These are phyloP conservation scores for Acanthurus lineatus DNA, from an alignment of 2,797 vertebrate species.

Conservation along the genomic window DNA sequence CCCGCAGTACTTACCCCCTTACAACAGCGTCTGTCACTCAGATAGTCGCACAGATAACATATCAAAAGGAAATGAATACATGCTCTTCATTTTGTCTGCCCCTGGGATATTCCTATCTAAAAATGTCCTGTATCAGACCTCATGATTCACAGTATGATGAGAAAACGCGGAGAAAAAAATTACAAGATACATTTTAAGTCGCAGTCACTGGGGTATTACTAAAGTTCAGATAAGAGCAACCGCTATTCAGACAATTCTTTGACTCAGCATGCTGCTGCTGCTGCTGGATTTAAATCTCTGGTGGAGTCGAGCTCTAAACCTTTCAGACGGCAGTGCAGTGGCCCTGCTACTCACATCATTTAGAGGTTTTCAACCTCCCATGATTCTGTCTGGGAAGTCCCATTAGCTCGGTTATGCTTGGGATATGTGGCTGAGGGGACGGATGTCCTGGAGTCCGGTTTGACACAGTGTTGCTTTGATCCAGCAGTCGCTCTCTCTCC, in stretches of 20 bases:
- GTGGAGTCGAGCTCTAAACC: constrained; percentile 65
- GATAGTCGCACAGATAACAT: constrained; percentile 57
- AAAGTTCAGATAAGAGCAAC: constrained; percentile 72
- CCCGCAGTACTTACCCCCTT: constrained; percentile 39
- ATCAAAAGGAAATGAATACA: constrained; percentile 67
- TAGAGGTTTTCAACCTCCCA: constrained; percentile 65
- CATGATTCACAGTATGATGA: constrained; percentile 49
- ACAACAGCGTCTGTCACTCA: constrained; percentile 54
- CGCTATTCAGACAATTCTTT: constrained; percentile 59
- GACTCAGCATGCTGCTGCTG: constrained; percentile 61
- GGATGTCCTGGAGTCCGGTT: constrained; percentile 54
- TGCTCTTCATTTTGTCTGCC: constrained; percentile 59
- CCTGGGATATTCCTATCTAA: constrained; percentile 51
- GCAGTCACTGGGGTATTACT: constrained; percentile 56
- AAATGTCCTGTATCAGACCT: constrained; percentile 39
- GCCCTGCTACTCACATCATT: constrained; percentile 60
- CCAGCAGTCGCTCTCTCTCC: constrained; percentile 41
- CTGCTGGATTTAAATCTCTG: constrained; percentile 70
- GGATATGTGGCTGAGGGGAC: constrained; percentile 57
- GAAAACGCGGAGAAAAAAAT: constrained; percentile 33
- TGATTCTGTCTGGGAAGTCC: constrained; percentile 68
- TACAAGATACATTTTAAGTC: constrained; percentile 57
- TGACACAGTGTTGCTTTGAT: constrained; percentile 69
- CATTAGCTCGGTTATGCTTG: constrained; percentile 66
- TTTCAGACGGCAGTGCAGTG: constrained; percentile 48